Evolutionary conservation across 1,140 invertebrate species (phyloP), one percentile per base, ranked within the genome.

Genomic region (Tetragnatha versicolor): DNA sequence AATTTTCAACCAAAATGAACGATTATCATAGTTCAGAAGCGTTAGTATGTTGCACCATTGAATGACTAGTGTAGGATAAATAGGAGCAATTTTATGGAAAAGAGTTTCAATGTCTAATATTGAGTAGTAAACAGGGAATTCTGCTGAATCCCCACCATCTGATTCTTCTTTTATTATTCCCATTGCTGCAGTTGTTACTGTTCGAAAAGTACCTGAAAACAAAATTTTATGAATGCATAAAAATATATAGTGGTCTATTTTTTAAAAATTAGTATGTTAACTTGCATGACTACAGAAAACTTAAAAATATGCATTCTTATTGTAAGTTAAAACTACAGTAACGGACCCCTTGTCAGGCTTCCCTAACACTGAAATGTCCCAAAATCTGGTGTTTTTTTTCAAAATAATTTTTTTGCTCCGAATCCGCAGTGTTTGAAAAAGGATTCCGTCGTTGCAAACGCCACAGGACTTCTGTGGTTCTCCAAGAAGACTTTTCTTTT

Each of bases 1-100:
- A 33, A 90, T 85, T n/a, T 85, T 84, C 2, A 87, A 87, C 91
- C 91, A 92, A 82, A 91, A 90, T 0, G 80, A 81, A 53, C 88
- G 86, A 72, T 90, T 87, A 73, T 90, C 89, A 83, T 89, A 91
- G 77, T 91, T 90, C 27, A 93, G 83, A 10, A 92, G 82, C 2
- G 90, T 91, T 79, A 93, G 87, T n/a, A 93, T 81, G 81, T 92
- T 90, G 60, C 88, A 89, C 91, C 91, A 93, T 42, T 91, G 89
- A 63, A 91, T 88, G 0, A 89, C 88, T n/a, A 93, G 82, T 29
- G 89, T 85, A 1, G 92, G 91, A 80, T 88, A 89, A 17, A 77
- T 84, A 75, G 77, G 86, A 80, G 84, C 87, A 76, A 89, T 79
- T 29, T 86, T 85, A 20, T 90, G 53, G 83, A 93, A 90, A 9